These are phyloP conservation scores for Eupithecia subfuscata DNA, from an alignment of 2,888 invertebrate species.

Conservation along the genomic window DNA sequence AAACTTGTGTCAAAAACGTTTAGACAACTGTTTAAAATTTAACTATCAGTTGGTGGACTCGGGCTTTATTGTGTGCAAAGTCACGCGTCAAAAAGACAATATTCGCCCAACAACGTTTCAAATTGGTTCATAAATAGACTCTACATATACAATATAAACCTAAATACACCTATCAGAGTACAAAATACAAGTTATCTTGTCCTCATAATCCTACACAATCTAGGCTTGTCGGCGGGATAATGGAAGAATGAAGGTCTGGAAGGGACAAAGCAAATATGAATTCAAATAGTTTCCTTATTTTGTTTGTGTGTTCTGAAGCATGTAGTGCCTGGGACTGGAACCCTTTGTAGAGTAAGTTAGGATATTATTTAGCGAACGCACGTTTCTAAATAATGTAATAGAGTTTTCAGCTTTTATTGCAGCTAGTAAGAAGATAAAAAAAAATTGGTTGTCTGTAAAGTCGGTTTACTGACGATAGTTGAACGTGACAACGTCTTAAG, in stretches of 20 bases:
- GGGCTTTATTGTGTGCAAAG: neutral
- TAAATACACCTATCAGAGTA: constrained; percentile 8
- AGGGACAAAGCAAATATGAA: constrained; percentile 30
- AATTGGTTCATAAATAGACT: neutral
- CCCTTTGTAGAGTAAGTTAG: neutral
- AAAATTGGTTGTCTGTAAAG: too few species aligned
- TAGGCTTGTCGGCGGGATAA: constrained; percentile 8
- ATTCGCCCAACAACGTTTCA: neutral
- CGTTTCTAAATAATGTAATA: neutral
- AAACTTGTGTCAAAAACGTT: too few species aligned
- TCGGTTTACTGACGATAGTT: too few species aligned
- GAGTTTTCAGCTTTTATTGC: neutral
- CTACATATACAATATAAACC: neutral
- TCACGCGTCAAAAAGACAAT: neutral
- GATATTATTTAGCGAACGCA: neutral
- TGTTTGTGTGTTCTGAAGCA: constrained; percentile 9
- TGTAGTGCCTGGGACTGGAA: neutral
- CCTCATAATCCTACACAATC: constrained; percentile 11
- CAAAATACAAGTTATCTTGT: constrained; percentile 18
- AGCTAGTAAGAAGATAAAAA: neutral
- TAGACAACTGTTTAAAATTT: too few species aligned
- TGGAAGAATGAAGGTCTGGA: constrained; percentile 21
- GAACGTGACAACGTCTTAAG: too few species aligned
- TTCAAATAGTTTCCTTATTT: constrained; percentile 24
- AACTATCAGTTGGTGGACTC: too few species aligned